phyloP scores from a whole-genome alignment of 1,140 invertebrate genomes.

The Sarcophaga peregrina region DNA sequence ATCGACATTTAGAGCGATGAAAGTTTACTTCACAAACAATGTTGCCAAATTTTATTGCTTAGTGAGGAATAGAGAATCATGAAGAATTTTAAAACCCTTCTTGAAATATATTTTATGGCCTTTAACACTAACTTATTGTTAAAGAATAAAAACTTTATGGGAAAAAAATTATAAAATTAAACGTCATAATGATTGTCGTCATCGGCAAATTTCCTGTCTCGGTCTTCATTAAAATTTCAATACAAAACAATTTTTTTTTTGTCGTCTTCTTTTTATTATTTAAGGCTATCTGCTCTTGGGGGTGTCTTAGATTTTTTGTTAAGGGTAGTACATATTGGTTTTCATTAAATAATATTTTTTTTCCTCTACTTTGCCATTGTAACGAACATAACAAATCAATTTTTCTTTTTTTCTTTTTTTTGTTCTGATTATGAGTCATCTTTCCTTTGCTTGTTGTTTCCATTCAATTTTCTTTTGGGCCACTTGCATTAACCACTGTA shows the following conservation, averaged over 20 bases:
- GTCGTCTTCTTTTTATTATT: neutral
- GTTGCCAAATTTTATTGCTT: no score
- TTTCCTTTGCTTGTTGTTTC: neutral
- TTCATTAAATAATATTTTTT: neutral
- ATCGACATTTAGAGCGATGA: no score
- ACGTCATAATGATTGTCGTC: neutral
- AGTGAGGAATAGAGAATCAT: no score
- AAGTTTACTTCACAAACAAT: no score
- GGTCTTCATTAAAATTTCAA: conserved; percentile 10
- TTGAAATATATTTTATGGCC: neutral
- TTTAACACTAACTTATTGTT: neutral
- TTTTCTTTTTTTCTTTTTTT: neutral
- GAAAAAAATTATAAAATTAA: neutral
- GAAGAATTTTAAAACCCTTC: neutral
- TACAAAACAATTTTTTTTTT: neutral
- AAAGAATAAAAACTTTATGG: neutral
- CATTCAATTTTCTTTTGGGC: neutral
- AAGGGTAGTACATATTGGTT: neutral
- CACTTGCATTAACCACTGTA: neutral
- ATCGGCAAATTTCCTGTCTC: neutral
- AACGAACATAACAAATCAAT: neutral
- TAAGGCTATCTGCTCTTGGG: neutral
- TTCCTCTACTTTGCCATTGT: neutral
- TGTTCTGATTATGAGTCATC: neutral
- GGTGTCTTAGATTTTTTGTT: neutral